A percentile compares a stretch with the other conserved stretches of the same genome.
These are phyloP conservation scores for Phaonia tiefii DNA, from an alignment of 2,888 invertebrate species.

Conservation along the genomic window DNA sequence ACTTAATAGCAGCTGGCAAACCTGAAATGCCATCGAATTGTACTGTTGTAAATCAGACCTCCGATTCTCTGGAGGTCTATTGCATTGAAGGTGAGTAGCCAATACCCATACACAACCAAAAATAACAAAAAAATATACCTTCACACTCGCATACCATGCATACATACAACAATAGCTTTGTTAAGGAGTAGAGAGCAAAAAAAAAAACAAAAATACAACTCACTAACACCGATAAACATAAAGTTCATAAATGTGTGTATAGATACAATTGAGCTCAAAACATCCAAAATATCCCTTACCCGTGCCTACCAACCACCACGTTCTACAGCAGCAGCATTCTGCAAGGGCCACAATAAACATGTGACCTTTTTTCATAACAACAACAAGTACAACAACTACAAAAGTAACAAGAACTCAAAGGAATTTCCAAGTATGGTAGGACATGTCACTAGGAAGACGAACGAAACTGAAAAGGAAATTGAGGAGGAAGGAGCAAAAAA, in stretches of 20 bases:
- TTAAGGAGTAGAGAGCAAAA: no score
- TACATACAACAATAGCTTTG: constrained; percentile 38
- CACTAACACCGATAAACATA: constrained; percentile 1
- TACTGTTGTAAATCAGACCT: constrained; percentile 88
- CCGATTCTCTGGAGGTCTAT: constrained; percentile 87
- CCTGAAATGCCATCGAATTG: constrained; percentile 90
- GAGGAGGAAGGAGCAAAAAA: constrained; percentile 1
- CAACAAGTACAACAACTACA: background rate
- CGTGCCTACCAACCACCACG: background rate
- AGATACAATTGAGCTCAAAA: constrained; percentile 9
- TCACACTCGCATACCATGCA: background rate
- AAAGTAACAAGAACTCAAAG: constrained; percentile 20
- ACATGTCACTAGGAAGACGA: background rate
- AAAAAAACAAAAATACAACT: background rate
- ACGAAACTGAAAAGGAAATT: constrained; percentile 13
- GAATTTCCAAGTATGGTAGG: constrained; percentile 16
- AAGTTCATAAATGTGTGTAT: constrained; percentile 40
- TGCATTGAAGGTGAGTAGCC: constrained; percentile 83
- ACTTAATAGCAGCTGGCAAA: constrained; percentile 89
- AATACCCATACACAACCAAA: constrained; percentile 7
- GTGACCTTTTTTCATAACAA: constrained; percentile 44
- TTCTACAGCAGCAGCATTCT: background rate
- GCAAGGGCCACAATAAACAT: constrained; percentile 27
- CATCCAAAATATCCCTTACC: background rate
- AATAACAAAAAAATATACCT: background rate